Conservation (phyloP, 2,113 vertebrate species). For the Falcunculus frontatus region DNA sequence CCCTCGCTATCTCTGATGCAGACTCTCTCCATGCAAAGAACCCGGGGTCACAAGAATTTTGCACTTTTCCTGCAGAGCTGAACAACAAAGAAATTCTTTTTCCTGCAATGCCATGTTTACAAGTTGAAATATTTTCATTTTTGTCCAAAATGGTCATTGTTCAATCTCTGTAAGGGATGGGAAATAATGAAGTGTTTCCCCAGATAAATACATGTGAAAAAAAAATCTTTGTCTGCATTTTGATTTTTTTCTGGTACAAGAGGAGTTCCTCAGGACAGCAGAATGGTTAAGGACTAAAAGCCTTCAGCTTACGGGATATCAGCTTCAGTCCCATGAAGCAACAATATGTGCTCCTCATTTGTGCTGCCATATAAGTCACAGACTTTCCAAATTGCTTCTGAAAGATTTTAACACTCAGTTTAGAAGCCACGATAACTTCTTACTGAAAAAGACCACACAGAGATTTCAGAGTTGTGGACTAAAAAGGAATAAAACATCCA, state of each 20-base stretch:
- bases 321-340: background rate
- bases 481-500: background rate
- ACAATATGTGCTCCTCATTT: background rate
- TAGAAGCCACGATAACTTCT: background rate
- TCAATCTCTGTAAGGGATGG: background rate
- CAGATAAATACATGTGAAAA: background rate
- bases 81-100: background rate
- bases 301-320: background rate
- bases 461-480: background rate
- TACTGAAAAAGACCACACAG: background rate
- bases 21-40: background rate
- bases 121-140: background rate
- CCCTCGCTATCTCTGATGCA: accelerated
- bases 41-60: background rate
- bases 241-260: background rate
- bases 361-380: background rate
- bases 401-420: background rate
- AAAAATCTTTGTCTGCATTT: background rate
- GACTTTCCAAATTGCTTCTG: background rate
- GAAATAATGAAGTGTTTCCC: background rate
- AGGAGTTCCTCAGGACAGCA: background rate
- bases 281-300: background rate
- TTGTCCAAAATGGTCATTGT: background rate
- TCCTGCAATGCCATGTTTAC: background rate
- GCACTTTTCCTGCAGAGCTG: background rate